Conservation (phyloP, 2,888 invertebrate species). For the Cerastoderma edule region DNA sequence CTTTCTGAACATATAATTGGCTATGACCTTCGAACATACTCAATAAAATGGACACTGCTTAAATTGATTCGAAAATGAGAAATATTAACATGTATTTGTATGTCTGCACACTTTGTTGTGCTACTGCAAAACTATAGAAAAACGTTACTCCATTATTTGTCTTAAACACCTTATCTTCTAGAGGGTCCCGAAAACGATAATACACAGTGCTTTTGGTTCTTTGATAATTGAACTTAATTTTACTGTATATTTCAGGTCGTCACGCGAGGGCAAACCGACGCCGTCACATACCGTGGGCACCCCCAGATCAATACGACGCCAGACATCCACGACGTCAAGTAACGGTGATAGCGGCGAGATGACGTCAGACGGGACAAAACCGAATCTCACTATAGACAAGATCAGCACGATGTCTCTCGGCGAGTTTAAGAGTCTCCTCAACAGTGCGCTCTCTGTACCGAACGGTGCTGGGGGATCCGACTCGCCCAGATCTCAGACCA, state of each 20-base stretch:
- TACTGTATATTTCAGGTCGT: constrained; percentile 50
- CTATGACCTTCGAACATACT: no score
- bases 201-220: no score
- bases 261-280: constrained; percentile 47
- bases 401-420: constrained; percentile 79
- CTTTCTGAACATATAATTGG: no score
- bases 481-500: constrained; percentile 70
- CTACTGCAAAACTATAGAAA: no score
- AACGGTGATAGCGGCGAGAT: constrained; percentile 46
- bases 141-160: no score
- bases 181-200: no score
- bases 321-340: constrained; percentile 56
- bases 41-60: no score
- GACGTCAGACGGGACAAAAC: constrained; percentile 42
- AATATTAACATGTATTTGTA: no score
- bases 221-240: no score
- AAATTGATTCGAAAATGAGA: no score
- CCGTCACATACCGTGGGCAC: background rate
- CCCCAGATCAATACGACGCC: constrained; percentile 45
- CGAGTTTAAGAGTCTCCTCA: constrained; percentile 76
- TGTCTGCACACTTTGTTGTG: no score
- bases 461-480: constrained; percentile 61
- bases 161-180: no score
- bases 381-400: constrained; percentile 68
- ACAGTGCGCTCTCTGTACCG: constrained; percentile 70